phyloP scores from a whole-genome alignment of 2,888 invertebrate genomes.

The Philaethria dido region DNA sequence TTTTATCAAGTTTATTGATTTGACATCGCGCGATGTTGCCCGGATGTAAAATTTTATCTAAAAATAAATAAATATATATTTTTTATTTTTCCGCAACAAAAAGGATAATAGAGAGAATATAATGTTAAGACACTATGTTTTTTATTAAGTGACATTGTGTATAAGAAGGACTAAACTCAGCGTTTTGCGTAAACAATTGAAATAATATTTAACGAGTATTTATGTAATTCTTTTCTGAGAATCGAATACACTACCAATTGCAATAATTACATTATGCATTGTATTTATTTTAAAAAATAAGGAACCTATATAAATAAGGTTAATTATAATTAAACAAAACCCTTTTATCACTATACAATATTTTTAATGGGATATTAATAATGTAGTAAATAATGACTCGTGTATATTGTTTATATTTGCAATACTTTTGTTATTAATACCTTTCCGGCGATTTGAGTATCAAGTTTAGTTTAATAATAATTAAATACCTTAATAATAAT shows the following conservation, averaged over 20 bases:
- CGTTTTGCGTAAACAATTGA: no score
- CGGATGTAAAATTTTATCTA: conserved; percentile 27
- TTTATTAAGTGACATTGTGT: not conserved
- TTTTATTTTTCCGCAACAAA: not conserved
- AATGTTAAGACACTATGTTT: not conserved
- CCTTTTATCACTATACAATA: no score
- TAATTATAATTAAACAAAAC: not conserved
- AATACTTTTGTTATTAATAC: conserved; percentile 25
- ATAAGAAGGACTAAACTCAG: no score
- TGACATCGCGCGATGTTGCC: conserved; percentile 51
- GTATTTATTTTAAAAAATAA: not conserved
- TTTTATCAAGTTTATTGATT: conserved; percentile 36
- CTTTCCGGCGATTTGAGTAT: conserved; percentile 17
- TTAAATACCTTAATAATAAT: conserved; percentile 10
- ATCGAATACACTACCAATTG: not conserved
- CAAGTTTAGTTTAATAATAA: conserved; percentile 26
- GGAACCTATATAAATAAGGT: not conserved
- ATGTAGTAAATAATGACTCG: not conserved
- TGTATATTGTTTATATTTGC: conserved; percentile 14
- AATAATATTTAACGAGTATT: not conserved
- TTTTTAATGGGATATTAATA: not conserved
- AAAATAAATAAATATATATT: not conserved
- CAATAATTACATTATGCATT: not conserved
- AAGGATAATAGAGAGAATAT: not conserved
- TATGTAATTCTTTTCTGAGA: not conserved